These are phyloP conservation scores for Callipepla squamata DNA, from an alignment of 2,113 vertebrate species.

Conservation along the genomic window DNA sequence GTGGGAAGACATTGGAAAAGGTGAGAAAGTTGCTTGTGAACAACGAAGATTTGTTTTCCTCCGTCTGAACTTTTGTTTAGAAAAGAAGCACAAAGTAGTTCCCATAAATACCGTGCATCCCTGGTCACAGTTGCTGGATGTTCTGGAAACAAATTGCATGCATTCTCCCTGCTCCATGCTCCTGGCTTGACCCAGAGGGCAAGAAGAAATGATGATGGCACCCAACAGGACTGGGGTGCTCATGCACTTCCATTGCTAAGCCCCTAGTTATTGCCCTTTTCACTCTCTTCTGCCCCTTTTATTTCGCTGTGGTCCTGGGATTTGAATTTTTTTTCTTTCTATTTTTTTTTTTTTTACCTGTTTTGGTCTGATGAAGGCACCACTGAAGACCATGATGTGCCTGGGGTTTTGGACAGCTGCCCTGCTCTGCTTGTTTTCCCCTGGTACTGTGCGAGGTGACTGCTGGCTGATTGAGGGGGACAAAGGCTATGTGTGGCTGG, in stretches of 20 bases:
- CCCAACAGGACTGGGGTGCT: constrained; percentile 62
- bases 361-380: not conserved
- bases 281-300: not conserved
- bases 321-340: not conserved
- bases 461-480: constrained; percentile 99
- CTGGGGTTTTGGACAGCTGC: constrained; percentile 76
- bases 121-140: not conserved
- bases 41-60: not conserved
- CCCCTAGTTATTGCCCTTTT: not conserved
- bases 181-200: constrained; percentile 13
- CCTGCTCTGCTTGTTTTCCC: constrained; percentile 80
- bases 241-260: constrained; percentile 55
- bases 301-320: not conserved
- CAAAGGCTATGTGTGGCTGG: constrained; percentile 98
- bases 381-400: constrained; percentile 75
- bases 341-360: not conserved
- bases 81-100: constrained; percentile 66
- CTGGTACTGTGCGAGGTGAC: constrained; percentile 82
- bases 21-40: not conserved
- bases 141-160: not conserved
- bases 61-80: not conserved
- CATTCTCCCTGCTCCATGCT: not conserved
- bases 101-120: not conserved
- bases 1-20: not conserved
- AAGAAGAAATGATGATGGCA: constrained; percentile 60